Evolutionary conservation across 2,888 invertebrate species (phyloP), one percentile per base, ranked within the genome.

Genomic region (Erebia aethiops): DNA sequence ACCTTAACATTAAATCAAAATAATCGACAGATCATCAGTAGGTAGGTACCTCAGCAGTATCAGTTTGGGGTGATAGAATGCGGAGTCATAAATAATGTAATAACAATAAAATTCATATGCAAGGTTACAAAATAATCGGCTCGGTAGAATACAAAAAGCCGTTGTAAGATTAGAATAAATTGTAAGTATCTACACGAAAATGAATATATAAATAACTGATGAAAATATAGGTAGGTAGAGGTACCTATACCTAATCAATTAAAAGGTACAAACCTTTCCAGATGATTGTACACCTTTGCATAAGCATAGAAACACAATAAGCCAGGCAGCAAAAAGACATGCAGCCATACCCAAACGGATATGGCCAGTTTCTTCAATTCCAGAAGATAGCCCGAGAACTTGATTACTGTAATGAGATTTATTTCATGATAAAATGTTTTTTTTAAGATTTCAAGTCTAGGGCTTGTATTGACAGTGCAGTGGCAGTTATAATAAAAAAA

Each of bases 201-300:
- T 52, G 52, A 16, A 52, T 16, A 16, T 3, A 9, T 21, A 26
- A 26, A 52, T 2, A 52, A 16, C 16, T 18, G 16, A 21, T 56
- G 16, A 56, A 26, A 57, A 26, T 11, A 13, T 0, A 7, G 13
- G 18, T 13, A 57, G 13, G 14, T 57, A 21, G 13, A 57, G 56
- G 46, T 46, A 46, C 46, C 3, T 11, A n/a, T n/a, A 26, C 4
- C 21, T 21, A 26, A 57, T 57, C 13, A 26, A 57, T 21, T 13
- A 26, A 4, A 60, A 60, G 43, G 14, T 69, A 75, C 80, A 74
- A 77, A 92, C 94, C 93, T 97, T 97, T 78, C 97, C 97, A 21
- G 96, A 96, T 72, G 96, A 96, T 86, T 97, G 96, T 13, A 97
- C 96, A 46, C 97, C 96, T 88, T 96, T 97, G 87, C 96, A 96